A percentile compares a stretch with the other conserved stretches of the same genome.
phyloP scores from a whole-genome alignment of 2,888 invertebrate genomes.

The Electrophaes corylata region DNA sequence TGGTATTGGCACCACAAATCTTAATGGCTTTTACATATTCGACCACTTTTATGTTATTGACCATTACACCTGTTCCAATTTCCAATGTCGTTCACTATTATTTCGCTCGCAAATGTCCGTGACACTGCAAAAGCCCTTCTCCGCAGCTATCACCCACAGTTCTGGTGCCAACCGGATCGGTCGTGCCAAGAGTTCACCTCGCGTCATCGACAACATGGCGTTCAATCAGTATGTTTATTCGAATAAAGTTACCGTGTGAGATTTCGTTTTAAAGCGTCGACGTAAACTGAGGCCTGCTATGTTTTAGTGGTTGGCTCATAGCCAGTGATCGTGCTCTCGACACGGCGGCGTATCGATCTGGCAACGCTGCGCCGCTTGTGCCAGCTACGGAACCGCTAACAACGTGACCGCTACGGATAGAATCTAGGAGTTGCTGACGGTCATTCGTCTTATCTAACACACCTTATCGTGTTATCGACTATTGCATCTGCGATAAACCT shows the following conservation, averaged over 20 bases:
- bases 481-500: slow-evolving; percentile 33
- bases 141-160: slow-evolving; percentile 45
- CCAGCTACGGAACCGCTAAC: slow-evolving; percentile 36
- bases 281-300: slow-evolving; percentile 55
- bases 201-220: slow-evolving; percentile 45
- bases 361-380: slow-evolving; percentile 43
- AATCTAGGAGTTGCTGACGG: slow-evolving; percentile 43
- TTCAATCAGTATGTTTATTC: slow-evolving; percentile 43
- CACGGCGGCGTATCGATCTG: slow-evolving; percentile 55
- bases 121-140: slow-evolving; percentile 50
- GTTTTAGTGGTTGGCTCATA: slow-evolving; percentile 68
- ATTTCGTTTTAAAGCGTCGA: slow-evolving; percentile 52
- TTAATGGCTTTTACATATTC: neutral
- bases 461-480: slow-evolving; percentile 43
- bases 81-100: slow-evolving; percentile 53
- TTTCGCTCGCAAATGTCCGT: slow-evolving; percentile 50
- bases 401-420: slow-evolving; percentile 47
- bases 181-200: slow-evolving; percentile 39
- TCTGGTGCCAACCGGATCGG: slow-evolving; percentile 49
- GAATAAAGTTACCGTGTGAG: slow-evolving; percentile 50
- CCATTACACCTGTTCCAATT: slow-evolving; percentile 47
- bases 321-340: slow-evolving; percentile 59
- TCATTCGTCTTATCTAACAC: slow-evolving; percentile 46
- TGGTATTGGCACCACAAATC: neutral
- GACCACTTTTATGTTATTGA: slow-evolving; percentile 2